Conservation (phyloP, 2,888 invertebrate species). For the Trachelus tabidus region DNA sequence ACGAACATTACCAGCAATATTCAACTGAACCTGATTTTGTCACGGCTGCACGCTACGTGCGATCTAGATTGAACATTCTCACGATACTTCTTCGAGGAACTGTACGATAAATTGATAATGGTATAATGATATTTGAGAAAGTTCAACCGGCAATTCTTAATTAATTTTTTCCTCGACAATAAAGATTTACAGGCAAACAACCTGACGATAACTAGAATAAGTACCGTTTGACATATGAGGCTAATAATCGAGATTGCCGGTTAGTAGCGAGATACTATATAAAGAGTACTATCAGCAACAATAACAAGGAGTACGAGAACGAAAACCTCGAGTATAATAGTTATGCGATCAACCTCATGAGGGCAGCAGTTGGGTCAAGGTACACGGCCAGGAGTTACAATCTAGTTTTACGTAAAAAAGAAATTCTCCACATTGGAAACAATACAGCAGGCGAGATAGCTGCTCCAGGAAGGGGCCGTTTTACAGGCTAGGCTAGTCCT, state of each 20-base stretch:
- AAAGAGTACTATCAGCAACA: neutral
- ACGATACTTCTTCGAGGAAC: neutral
- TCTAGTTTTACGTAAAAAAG: neutral
- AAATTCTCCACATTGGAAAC: conserved; percentile 18
- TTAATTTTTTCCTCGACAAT: too few relatives aligned
- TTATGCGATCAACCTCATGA: neutral
- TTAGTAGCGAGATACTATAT: neutral
- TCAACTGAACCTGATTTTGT: neutral
- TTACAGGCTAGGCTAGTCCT: conserved; percentile 27
- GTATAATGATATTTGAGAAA: neutral
- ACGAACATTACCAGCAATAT: neutral
- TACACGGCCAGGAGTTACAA: conserved; percentile 4
- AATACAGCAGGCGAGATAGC: conserved; percentile 31
- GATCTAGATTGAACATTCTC: neutral
- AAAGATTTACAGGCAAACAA: too few relatives aligned
- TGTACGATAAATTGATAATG: neutral
- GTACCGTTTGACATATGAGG: too few relatives aligned
- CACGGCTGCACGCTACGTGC: neutral
- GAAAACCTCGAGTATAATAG: neutral
- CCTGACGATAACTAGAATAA: too few relatives aligned
- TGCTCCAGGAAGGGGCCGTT: conserved; percentile 2
- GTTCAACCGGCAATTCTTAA: too few relatives aligned
- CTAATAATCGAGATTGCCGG: neutral
- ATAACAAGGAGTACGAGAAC: neutral
- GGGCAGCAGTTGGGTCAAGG: conserved; percentile 2